Evolutionary conservation across 2,888 invertebrate genomes (phyloP).

Genomic region (Shargacucullia verbasci): DNA sequence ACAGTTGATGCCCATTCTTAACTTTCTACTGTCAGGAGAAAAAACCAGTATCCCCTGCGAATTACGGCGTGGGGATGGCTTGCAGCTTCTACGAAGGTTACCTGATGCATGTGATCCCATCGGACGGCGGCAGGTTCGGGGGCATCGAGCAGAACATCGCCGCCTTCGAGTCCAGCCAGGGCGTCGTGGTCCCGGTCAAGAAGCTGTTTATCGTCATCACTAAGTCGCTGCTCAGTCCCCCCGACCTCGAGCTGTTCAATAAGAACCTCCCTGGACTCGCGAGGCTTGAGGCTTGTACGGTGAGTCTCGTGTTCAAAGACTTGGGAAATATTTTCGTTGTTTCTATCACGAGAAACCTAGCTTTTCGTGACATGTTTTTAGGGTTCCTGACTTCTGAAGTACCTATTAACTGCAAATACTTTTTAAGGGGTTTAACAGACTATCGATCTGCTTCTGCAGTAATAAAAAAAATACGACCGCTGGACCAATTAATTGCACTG

Average conservation of each 20-base stretch:
- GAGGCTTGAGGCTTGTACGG: conserved; percentile 81
- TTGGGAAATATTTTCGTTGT: too few species aligned
- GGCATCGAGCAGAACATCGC: conserved; percentile 77
- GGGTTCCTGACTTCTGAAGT: too few species aligned
- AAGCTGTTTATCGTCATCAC: conserved; percentile 90
- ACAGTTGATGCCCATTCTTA: too few species aligned
- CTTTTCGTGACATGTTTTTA: too few species aligned
- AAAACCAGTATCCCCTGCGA: conserved; percentile 60
- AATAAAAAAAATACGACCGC: too few species aligned
- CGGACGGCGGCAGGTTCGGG: conserved; percentile 72
- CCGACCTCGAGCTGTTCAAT: conserved; percentile 84
- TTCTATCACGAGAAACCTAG: too few species aligned
- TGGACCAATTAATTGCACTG: too few species aligned
- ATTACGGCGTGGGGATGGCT: conserved; percentile 91
- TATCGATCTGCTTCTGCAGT: too few species aligned
- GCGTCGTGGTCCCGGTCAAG: conserved; percentile 85
- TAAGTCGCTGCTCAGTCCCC: conserved; percentile 88
- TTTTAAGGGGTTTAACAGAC: too few species aligned
- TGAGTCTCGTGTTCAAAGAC: conserved; percentile 57
- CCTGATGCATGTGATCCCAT: conserved; percentile 88
- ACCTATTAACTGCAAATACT: too few species aligned
- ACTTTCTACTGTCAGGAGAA: conserved; percentile 60
- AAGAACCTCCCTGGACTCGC: conserved; percentile 65
- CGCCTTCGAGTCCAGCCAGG: conserved; percentile 78
- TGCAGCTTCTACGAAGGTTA: conserved; percentile 91